phyloP scores from a whole-genome alignment of 2,113 vertebrate species.

The Clinocottus analis region DNA sequence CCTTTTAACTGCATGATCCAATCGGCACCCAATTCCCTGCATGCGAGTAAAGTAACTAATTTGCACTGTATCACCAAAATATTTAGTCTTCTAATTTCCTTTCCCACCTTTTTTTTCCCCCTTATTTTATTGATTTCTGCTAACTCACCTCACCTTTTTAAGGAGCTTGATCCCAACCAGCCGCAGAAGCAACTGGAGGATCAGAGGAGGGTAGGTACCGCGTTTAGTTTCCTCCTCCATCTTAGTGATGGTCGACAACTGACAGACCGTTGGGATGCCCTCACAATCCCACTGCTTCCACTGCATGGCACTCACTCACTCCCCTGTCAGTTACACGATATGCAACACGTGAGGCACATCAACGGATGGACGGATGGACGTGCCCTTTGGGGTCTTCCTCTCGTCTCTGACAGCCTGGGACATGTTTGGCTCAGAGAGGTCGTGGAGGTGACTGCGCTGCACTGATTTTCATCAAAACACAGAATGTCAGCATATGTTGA shows the following conservation, averaged over 20 bases:
- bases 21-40: slow-evolving; percentile 70
- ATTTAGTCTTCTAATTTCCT: slow-evolving; percentile 59
- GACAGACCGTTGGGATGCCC: slow-evolving; percentile 19
- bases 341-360: slow-evolving; percentile 6
- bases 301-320: slow-evolving; percentile 47
- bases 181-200: slow-evolving; percentile 98
- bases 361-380: background rate
- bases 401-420: slow-evolving; percentile 8
- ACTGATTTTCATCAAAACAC: slow-evolving; percentile 18
- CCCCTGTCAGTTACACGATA: background rate
- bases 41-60: slow-evolving; percentile 79
- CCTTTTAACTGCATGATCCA: slow-evolving; percentile 77
- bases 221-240: slow-evolving; percentile 41
- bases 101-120: slow-evolving; percentile 28
- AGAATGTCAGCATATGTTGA: slow-evolving; percentile 1
- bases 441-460: background rate
- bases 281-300: slow-evolving; percentile 46
- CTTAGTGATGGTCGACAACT: slow-evolving; percentile 30
- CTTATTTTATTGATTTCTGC: slow-evolving; percentile 74
- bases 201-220: slow-evolving; percentile 95
- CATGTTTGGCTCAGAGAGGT: slow-evolving; percentile 3
- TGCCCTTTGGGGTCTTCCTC: slow-evolving; percentile 10
- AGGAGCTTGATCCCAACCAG: slow-evolving; percentile 95
- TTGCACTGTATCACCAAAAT: slow-evolving; percentile 79
- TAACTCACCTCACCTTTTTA: slow-evolving; percentile 83